Conservation (phyloP, 1,140 invertebrate genomes). For the Belonocnema kinseyi region DNA sequence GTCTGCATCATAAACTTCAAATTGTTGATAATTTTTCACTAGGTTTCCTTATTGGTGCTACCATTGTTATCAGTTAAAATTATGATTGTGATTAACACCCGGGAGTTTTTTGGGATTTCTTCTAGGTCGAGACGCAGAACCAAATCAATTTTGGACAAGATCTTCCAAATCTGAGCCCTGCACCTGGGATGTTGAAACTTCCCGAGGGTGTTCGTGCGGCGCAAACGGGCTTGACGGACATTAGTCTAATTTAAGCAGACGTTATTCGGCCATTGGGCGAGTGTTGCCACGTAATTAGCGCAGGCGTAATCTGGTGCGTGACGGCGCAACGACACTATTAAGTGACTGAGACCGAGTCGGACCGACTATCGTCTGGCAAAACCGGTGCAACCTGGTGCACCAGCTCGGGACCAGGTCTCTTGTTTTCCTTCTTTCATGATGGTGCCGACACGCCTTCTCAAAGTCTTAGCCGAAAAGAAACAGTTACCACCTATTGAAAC, state of each 20-base stretch:
- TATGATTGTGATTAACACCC: too few relatives aligned
- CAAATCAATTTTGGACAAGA: not conserved
- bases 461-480: slow-evolving; percentile 35
- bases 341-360: slow-evolving; percentile 35
- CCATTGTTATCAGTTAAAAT: too few relatives aligned
- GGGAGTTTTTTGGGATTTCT: too few relatives aligned
- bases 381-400: slow-evolving; percentile 4
- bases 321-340: slow-evolving; percentile 62
- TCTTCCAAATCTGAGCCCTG: not conserved
- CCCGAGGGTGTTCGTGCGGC: slow-evolving; percentile 4
- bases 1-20: too few relatives aligned
- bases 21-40: too few relatives aligned
- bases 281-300: slow-evolving; percentile 70
- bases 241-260: slow-evolving; percentile 65
- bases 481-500: slow-evolving; percentile 57
- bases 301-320: slow-evolving; percentile 65
- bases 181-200: not conserved
- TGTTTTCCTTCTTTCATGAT: slow-evolving; percentile 43
- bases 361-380: not conserved
- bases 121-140: too few relatives aligned
- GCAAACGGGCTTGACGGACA: slow-evolving; percentile 39
- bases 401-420: not conserved
- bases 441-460: slow-evolving; percentile 43
- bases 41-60: too few relatives aligned
- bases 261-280: slow-evolving; percentile 60